Evolutionary conservation across 1,140 invertebrate genomes (phyloP).

Genomic region (Camponotus vicinus): DNA sequence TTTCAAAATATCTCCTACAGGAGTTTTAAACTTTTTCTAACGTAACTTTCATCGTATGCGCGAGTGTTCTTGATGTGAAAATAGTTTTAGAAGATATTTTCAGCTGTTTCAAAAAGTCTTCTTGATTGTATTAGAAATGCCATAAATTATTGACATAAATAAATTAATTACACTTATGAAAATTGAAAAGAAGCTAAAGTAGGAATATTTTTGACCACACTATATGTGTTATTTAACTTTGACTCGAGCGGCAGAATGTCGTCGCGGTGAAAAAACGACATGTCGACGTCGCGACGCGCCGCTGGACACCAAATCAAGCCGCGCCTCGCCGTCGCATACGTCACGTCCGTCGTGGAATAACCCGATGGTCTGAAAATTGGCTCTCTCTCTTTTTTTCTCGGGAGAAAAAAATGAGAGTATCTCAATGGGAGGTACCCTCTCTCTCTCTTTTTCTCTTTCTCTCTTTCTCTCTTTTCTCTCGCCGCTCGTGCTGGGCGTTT

Average conservation of each 20-base stretch:
- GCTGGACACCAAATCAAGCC: constrained; percentile 52
- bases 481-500: constrained; percentile 66
- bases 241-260: neutral
- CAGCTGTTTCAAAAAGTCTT: too few relatives aligned
- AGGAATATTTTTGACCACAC: neutral
- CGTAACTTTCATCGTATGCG: too few relatives aligned
- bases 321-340: constrained; percentile 46
- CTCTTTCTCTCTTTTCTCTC: neutral
- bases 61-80: too few relatives aligned
- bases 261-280: constrained; percentile 42
- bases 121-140: too few relatives aligned
- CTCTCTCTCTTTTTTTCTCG: neutral
- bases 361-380: constrained; percentile 70
- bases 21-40: too few relatives aligned
- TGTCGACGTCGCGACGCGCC: constrained; percentile 50
- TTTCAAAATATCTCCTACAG: too few relatives aligned
- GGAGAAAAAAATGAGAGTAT: constrained; percentile 32
- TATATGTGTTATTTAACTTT: neutral
- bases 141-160: too few relatives aligned
- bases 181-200: too few relatives aligned
- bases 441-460: neutral
- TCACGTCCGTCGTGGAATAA: constrained; percentile 54
- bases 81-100: too few relatives aligned
- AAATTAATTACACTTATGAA: too few relatives aligned
- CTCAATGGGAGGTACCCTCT: neutral